phyloP scores from a whole-genome alignment of 2,797 vertebrate genomes.

The Tolypeutes matacus region DNA sequence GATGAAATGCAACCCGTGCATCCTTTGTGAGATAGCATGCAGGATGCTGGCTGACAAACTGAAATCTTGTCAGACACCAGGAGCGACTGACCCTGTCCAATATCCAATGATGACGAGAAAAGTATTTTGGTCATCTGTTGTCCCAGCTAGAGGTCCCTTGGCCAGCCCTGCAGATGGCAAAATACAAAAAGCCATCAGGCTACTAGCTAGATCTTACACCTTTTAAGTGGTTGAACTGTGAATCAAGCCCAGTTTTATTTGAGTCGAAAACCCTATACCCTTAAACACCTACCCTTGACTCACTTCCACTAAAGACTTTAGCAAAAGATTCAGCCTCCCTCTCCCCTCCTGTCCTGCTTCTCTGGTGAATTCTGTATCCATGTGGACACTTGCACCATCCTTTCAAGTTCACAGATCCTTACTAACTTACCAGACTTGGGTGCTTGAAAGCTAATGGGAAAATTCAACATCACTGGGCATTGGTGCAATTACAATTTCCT shows the following conservation, averaged over 20 bases:
- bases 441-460: neutral
- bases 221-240: neutral
- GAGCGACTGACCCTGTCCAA: neutral
- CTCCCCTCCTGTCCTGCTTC: neutral
- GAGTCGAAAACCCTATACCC: neutral
- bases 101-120: neutral
- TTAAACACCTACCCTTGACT: neutral
- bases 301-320: neutral
- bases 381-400: neutral
- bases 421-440: neutral
- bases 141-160: neutral
- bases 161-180: neutral
- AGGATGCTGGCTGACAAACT: neutral
- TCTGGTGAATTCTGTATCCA: neutral
- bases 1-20: neutral
- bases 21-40: neutral
- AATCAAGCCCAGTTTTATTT: neutral
- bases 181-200: neutral
- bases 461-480: neutral
- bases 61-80: neutral
- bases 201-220: neutral
- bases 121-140: neutral
- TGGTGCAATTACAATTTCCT: neutral
- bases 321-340: neutral
- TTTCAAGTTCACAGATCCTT: neutral